Base-by-base conservation (phyloP, 2,797 vertebrate genomes). In the Megaceryle alcyon region DNA sequence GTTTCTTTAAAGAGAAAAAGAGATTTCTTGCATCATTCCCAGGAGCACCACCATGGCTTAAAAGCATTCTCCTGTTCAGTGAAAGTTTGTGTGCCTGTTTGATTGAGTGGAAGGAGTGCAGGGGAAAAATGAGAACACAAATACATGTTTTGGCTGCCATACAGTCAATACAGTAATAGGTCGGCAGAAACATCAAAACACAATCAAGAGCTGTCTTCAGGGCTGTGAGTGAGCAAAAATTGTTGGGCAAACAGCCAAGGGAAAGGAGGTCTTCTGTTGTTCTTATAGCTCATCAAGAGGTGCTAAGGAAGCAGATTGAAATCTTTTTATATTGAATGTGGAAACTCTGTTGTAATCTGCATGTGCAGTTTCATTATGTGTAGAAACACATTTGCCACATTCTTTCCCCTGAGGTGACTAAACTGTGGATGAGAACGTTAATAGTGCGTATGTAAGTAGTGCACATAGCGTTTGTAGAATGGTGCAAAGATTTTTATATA, bases 181-280 rank as follows among this genome's bases (percentile, higher is more conserved):
- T 98, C 97, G 66, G 97, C 98, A 98, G 98, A 98, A 99, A 99
- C 98, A 99, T 99, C 98, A 99, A 98, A 99, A 99, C 98, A 99
- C 98, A 98, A 99, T 99, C 98, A 98, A 98, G 98, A 98, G 59
- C 92, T 97, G 97, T 98, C 98, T 95, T 97, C 92, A 87, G 96
- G 97, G 98, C 95, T 86, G 97, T 96, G 97, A 98, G 97, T 97
- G 91, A 89, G 92, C 97, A 98, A 77, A 94, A 96, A 88, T 92
- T 65, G 88, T 60, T 90, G 86, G 97, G 95, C 96, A 97, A 72
- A 93, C 89, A 96, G 91, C 95, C 97, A 98, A 87, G 80, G 68
- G 84, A 90, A 85, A 93, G 37, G 59, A 93, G 60, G 26, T 80
- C 64, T 80, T 54, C 79, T 59, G 31, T 66, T 87, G 26, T 71